Percentiles rank a stretch among this genome's conserved stretches.
phyloP scores from a whole-genome alignment of 2,113 vertebrate genomes.

The Gorsachius goisagi region DNA sequence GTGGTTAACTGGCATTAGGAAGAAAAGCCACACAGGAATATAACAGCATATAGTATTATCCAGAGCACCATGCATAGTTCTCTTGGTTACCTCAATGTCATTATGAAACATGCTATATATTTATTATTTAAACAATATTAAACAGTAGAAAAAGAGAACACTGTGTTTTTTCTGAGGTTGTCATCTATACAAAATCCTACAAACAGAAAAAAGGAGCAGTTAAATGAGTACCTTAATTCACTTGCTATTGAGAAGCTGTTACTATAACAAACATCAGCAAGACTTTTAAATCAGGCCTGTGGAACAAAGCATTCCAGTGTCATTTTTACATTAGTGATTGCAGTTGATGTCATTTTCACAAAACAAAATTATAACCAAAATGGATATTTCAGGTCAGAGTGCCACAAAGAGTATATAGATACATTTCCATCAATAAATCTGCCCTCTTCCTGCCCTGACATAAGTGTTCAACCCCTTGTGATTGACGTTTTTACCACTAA shows the following conservation, averaged over 20 bases:
- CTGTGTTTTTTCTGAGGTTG: background rate
- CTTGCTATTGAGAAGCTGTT: conserved; percentile 35
- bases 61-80: background rate
- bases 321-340: conserved; percentile 80
- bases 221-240: conserved; percentile 32
- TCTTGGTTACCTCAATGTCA: background rate
- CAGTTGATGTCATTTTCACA: conserved; percentile 91
- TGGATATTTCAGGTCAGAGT: conserved; percentile 88
- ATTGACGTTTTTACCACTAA: conserved; percentile 92
- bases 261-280: background rate
- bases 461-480: conserved; percentile 81
- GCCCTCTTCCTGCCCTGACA: conserved; percentile 81
- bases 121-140: conserved; percentile 20
- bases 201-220: conserved; percentile 44
- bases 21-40: conserved; percentile 12
- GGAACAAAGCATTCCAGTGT: conserved; percentile 74
- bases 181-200: background rate
- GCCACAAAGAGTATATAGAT: conserved; percentile 86
- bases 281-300: conserved; percentile 54
- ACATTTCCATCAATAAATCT: conserved; percentile 93
- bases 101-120: background rate
- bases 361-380: conserved; percentile 92
- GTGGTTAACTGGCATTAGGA: background rate
- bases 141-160: background rate
- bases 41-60: background rate